Conservation (phyloP, 2,797 vertebrate genomes). For the Scyliorhinus canicula region DNA sequence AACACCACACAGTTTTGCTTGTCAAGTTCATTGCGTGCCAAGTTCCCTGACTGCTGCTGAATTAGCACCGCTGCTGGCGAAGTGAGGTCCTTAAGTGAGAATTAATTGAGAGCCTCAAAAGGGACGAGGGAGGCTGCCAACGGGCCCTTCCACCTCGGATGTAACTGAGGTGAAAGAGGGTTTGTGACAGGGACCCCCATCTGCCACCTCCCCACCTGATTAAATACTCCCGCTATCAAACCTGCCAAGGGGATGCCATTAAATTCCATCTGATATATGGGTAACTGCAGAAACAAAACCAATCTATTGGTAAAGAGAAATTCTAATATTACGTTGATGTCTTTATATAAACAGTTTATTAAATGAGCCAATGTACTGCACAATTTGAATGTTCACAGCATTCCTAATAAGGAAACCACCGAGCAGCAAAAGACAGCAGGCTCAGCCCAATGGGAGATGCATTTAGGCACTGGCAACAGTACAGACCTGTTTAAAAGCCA, state of each 20-base stretch:
- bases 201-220: background rate
- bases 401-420: background rate
- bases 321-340: background rate
- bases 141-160: background rate
- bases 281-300: background rate
- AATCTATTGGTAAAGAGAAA: background rate
- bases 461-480: background rate
- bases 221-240: background rate
- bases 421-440: background rate
- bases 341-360: background rate
- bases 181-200: too few relatives aligned
- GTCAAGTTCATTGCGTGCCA: background rate
- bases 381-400: background rate
- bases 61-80: background rate
- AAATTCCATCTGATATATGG: background rate
- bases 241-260: background rate
- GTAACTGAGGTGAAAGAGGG: background rate
- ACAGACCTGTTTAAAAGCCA: background rate
- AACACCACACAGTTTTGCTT: background rate
- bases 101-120: background rate
- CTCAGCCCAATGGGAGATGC: background rate
- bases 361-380: background rate
- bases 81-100: background rate
- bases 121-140: background rate
- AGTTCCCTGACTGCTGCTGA: background rate